Base-by-base conservation (phyloP, 2,888 invertebrate genomes). In the Lutraria lutraria region DNA sequence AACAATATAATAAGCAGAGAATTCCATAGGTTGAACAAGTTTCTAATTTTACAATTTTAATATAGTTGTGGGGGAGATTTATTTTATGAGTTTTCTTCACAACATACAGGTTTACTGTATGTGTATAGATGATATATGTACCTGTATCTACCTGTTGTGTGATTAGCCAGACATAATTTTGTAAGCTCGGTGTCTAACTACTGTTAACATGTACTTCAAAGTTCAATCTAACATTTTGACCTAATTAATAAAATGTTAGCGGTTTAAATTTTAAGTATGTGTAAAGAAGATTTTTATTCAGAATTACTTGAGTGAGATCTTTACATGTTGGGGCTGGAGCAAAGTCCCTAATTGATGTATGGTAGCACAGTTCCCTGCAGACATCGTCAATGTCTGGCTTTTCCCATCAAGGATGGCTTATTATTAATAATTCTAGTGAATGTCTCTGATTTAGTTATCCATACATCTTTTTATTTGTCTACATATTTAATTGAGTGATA, bases 141-240 rank as follows among this genome's bases (percentile, higher is more conserved):
- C 43, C 8, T 43, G 8, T 68, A 25, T 68, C 63, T 68, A 68
- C 63, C 63, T 68, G 63, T 68, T 68, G 12, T 68, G 25, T 68
- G 25, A n/a, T 68, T 68, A 68, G 25, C 25, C 63, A 68, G 63
- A 21, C 25, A 68, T 25, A 68, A 25, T 25, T 16, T 16, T 8
- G 56, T 68, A 68, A 12, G n/a, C 6, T 10, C 12, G 3, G 12
- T 25, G 25, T 25, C 63, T 68, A 8, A 68, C 63, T 68, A 21
- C 21, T 60, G n/a, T n/a, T 13, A 8, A 25, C 25, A 25, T 25
- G n/a, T 6, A 25, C 25, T 68, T 68, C 63, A 68, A 68, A 68
- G 63, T 68, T 68, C 63, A 68, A 68, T 68, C 63, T 68, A 25
- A n/a, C n/a, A 68, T 12, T 68, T 68, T 68, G n/a, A 68, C 25